Conservation (phyloP, 2,113 vertebrate genomes). For the Psammodynastes pulverulentus region DNA sequence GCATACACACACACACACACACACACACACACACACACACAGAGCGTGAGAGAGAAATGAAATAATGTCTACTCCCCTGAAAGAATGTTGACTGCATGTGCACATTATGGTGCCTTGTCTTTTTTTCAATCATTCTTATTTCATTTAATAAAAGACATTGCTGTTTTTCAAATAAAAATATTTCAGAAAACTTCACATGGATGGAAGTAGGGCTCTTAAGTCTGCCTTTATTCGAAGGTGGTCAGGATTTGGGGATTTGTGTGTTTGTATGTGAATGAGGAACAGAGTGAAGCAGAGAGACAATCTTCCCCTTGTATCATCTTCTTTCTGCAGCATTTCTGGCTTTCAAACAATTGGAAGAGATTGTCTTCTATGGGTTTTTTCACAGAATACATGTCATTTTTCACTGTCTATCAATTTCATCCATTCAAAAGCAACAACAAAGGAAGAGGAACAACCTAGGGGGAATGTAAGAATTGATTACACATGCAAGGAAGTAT, state of each 20-base stretch:
- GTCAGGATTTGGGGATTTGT: not conserved
- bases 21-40: too few relatives aligned
- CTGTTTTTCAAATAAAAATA: not conserved
- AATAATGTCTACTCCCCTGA: not conserved
- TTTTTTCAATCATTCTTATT: not conserved
- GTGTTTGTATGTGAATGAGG: not conserved
- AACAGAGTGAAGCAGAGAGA: not conserved
- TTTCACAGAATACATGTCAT: not conserved
- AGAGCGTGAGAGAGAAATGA: not conserved
- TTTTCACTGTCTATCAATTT: not conserved
- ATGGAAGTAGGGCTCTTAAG: not conserved
- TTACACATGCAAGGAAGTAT: not conserved
- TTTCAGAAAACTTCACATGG: not conserved
- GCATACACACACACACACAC: too few relatives aligned
- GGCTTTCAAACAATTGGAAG: not conserved
- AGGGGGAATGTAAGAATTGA: not conserved
- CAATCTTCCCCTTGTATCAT: not conserved
- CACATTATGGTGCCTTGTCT: not conserved
- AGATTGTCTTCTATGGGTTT: not conserved
- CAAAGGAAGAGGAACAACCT: not conserved
- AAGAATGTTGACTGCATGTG: not conserved
- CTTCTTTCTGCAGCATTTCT: not conserved
- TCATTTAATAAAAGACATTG: not conserved
- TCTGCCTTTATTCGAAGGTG: not conserved
- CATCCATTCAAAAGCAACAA: not conserved